phyloP scores from a whole-genome alignment of 2,888 invertebrate species.

The Kryphioiulus occultus region DNA sequence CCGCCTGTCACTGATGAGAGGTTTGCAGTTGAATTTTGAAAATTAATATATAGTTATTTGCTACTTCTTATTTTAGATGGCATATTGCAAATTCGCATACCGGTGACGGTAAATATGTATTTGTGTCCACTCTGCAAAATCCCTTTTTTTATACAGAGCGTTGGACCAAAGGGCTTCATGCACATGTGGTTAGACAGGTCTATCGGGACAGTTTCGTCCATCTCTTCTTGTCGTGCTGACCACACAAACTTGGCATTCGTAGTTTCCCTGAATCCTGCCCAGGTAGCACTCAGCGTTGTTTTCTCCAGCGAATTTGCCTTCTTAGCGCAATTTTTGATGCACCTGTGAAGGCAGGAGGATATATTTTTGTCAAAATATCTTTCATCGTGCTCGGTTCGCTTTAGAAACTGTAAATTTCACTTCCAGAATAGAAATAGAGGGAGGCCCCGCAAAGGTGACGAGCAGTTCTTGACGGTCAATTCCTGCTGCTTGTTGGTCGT shows the following conservation, averaged over 20 bases:
- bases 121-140: background rate
- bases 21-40: background rate
- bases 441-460: background rate
- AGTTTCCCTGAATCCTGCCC: background rate
- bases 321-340: background rate
- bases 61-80: background rate
- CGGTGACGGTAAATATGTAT: background rate
- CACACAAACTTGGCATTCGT: background rate
- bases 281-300: background rate
- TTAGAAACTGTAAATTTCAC: background rate
- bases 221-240: background rate
- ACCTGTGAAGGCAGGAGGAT: background rate
- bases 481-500: background rate
- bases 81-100: background rate
- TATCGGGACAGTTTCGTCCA: background rate
- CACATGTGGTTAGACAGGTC: background rate
- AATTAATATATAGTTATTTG: background rate
- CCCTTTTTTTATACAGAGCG: background rate
- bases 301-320: constrained; percentile 39
- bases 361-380: background rate
- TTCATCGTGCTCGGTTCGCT: background rate
- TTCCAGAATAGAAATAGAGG: background rate
- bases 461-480: background rate
- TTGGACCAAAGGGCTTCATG: background rate
- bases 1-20: background rate